Evolutionary conservation across 2,797 vertebrate genomes (phyloP), one percentile per base, ranked within the genome.

Genomic region (Trematomus bernacchii): DNA sequence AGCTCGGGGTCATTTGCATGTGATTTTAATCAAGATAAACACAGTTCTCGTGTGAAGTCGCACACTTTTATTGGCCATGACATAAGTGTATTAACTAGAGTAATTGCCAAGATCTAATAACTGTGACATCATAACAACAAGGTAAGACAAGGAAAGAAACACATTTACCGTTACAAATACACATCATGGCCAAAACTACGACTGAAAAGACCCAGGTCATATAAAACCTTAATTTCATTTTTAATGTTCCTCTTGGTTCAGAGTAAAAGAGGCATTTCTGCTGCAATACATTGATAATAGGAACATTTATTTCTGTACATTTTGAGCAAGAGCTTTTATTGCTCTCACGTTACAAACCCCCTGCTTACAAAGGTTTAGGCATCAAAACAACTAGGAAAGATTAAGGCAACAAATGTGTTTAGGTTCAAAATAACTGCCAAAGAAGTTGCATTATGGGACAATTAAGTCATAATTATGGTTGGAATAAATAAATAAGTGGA

Each of bases 341-440:
- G 3, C 27, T 19, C 44, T 47, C 21, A 21, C 33, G 54, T 80
- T 57, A 27, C 18, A 81, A 71, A 37, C 33, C 33, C 8, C 8
- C 33, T 37, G 33, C 33, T 37, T 37, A 37, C 33, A 37, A 37
- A 37, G 33, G 33, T 37, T 37, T 37, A 37, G 6, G 6, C 33
- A 37, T 7, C 33, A 37, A 37, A 37, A 37, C 33, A 37, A 37
- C 33, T 37, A 9, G 33, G 33, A 6, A 7, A 9, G 33, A 37
- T 37, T 37, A 9, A 37, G 33, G 6, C 7, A 7, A 37, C 6
- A 6, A 37, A 9, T 37, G 33, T 6, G 33, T 37, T 37, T 37
- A 37, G 27, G 33, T 37, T 37, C 33, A 37, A 9, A 37, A 7
- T 37, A 9, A 37, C 33, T 37, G 8, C 33, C 33, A 37, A 37